Percentiles rank a stretch among this genome's conserved stretches.
Conservation (phyloP, 2,113 vertebrate genomes). For the Ctenomys sociabilis region DNA sequence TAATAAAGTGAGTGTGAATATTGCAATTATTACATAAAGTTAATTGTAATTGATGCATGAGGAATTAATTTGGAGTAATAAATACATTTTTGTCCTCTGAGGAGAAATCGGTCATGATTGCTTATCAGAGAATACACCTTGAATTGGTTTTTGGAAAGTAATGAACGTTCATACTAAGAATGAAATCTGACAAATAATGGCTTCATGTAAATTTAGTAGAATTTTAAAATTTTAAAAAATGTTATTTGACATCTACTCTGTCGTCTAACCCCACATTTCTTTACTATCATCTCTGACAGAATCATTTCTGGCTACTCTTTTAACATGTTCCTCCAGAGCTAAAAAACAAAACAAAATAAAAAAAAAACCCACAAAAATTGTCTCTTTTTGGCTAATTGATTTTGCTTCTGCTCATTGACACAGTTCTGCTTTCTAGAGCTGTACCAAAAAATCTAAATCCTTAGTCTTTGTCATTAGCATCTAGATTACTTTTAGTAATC, state of each 20-base stretch:
- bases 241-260: background rate
- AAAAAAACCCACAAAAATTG: too few relatives aligned
- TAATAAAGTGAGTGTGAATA: conserved; percentile 25
- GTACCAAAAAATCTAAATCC: background rate
- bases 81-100: conserved; percentile 38
- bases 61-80: conserved; percentile 11
- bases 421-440: background rate
- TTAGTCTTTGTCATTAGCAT: background rate
- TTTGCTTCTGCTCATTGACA: background rate
- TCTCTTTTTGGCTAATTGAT: background rate
- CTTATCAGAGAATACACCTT: background rate
- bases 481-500: background rate
- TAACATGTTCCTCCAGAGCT: background rate
- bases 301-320: background rate
- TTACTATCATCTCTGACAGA: background rate
- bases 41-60: conserved; percentile 17
- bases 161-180: background rate
- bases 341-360: background rate
- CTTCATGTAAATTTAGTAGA: background rate
- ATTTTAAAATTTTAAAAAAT: background rate
- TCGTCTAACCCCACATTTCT: background rate
- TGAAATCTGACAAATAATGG: background rate
- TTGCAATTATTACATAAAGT: conserved; percentile 26
- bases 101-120: background rate
- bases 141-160: conserved; percentile 31